phyloP scores from a whole-genome alignment of 2,113 vertebrate species.

The Lethenteron camtschaticum region DNA sequence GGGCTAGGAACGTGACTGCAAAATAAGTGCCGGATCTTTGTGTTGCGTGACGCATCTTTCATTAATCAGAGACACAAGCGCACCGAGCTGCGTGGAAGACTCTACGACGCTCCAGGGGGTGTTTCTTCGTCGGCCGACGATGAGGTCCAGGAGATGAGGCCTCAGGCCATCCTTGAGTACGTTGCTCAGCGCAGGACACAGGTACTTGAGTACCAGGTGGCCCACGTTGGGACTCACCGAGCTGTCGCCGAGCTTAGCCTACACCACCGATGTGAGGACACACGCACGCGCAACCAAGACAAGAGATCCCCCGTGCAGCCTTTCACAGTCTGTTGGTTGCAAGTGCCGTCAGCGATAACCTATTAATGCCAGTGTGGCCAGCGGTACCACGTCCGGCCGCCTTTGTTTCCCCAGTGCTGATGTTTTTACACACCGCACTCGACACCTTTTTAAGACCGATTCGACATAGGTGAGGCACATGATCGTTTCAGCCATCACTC shows the following conservation, averaged over 20 bases:
- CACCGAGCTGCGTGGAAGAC: slow-evolving; percentile 74
- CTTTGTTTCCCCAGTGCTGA: no score
- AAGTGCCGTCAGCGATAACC: not conserved
- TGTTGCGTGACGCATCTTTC: no score
- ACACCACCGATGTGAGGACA: slow-evolving; percentile 6
- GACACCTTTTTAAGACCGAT: no score
- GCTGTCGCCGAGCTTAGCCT: slow-evolving; percentile 92
- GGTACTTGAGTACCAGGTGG: slow-evolving; percentile 81
- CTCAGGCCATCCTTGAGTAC: slow-evolving; percentile 69
- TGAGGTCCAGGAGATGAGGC: slow-evolving; percentile 64
- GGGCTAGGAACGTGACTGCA: no score
- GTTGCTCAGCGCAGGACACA: slow-evolving; percentile 64
- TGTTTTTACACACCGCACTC: no score
- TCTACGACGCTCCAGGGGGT: slow-evolving; percentile 78
- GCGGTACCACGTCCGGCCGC: no score
- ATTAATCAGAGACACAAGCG: not conserved
- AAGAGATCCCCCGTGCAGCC: not conserved
- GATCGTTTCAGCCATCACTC: no score
- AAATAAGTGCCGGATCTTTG: no score
- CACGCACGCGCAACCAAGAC: not conserved
- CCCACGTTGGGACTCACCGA: slow-evolving; percentile 87
- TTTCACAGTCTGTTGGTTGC: not conserved
- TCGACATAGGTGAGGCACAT: no score
- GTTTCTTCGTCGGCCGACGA: slow-evolving; percentile 70
- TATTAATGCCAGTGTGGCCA: no score